Conservation (phyloP, 1,140 invertebrate species). For the Ericerus pela region DNA sequence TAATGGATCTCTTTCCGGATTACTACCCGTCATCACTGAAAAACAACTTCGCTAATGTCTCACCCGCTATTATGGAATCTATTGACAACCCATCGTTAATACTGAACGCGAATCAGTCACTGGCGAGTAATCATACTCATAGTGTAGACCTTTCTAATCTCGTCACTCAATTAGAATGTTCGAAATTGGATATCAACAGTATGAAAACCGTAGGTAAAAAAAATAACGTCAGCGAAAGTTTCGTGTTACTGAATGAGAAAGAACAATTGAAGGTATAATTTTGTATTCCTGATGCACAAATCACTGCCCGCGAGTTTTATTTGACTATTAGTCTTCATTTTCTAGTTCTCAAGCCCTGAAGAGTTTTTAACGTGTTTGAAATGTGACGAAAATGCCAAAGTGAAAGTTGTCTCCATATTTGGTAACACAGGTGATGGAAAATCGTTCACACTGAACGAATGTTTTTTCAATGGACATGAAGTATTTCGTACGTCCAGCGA, state of each 20-base stretch:
- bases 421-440: conserved; percentile 78
- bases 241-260: conserved; percentile 39
- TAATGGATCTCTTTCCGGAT: neutral
- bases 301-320: neutral
- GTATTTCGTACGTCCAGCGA: conserved; percentile 56
- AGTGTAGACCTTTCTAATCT: neutral
- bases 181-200: neutral
- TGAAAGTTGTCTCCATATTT: conserved; percentile 77
- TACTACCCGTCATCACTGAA: neutral
- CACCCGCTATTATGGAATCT: conserved; percentile 1
- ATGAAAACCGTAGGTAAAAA: conserved; percentile 16
- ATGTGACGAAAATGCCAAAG: conserved; percentile 32
- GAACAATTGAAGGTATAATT: conserved; percentile 32
- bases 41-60: neutral
- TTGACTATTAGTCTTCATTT: neutral
- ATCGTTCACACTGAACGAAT: conserved; percentile 64
- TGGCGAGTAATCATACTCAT: neutral
- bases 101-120: neutral
- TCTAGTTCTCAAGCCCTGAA: conserved; percentile 34
- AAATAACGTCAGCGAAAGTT: conserved; percentile 28
- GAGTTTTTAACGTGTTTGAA: conserved; percentile 36
- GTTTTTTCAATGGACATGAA: conserved; percentile 59
- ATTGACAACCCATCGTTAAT: neutral
- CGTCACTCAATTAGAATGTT: neutral
- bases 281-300: neutral